phyloP scores from a whole-genome alignment of 2,113 vertebrate species.

The Procavia capensis region DNA sequence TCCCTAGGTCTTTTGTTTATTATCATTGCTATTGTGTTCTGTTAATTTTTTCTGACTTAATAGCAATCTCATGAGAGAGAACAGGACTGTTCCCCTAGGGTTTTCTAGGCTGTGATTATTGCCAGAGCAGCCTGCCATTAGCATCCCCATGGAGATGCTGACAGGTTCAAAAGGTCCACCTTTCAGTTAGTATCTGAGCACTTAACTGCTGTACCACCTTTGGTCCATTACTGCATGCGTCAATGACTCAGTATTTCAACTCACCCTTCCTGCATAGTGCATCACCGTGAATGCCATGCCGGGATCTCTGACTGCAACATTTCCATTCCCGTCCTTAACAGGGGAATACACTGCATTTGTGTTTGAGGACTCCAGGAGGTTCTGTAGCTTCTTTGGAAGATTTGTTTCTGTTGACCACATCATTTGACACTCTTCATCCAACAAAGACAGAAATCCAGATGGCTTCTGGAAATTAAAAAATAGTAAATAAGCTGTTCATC shows the following conservation, averaged over 20 bases:
- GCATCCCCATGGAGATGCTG: no score
- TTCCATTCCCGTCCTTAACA: conserved; percentile 96
- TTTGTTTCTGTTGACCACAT: conserved; percentile 90
- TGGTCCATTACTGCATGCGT: background rate
- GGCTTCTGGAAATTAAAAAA: conserved; percentile 91
- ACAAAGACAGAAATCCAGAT: conserved; percentile 92
- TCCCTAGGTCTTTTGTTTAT: background rate
- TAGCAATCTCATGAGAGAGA: no score
- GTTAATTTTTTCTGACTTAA: no score
- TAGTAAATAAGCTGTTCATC: background rate
- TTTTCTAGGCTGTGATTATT: no score
- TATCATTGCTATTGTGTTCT: no score
- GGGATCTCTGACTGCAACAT: conserved; percentile 92
- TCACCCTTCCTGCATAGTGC: conserved; percentile 95
- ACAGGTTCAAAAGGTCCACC: background rate
- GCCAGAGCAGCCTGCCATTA: no score
- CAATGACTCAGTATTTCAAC: conserved; percentile 51
- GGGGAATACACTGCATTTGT: conserved; percentile 90
- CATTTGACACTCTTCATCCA: conserved; percentile 96
- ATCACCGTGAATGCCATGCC: conserved; percentile 92
- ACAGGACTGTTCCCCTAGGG: no score
- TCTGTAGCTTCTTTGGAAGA: conserved; percentile 92
- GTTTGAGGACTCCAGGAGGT: conserved; percentile 90
- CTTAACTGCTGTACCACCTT: background rate
- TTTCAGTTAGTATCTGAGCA: background rate